These are phyloP conservation scores for Neodontobutis hainanensis DNA, from an alignment of 2,113 vertebrate species.

Conservation along the genomic window DNA sequence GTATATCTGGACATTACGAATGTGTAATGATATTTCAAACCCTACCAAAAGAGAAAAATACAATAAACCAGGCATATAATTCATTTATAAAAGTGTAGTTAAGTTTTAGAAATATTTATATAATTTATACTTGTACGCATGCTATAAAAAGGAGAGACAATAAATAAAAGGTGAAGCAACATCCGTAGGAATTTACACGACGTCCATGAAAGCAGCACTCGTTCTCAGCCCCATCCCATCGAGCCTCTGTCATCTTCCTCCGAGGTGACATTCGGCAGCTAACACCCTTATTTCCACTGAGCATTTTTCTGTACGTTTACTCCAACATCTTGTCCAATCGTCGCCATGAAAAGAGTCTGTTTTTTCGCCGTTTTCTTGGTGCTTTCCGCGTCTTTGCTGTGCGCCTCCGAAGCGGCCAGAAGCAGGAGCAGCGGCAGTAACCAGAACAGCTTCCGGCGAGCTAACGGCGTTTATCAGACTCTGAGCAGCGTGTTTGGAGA, in stretches of 20 bases:
- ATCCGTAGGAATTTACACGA: not conserved
- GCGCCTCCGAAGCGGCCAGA: slow-evolving; percentile 69
- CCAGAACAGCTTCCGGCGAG: slow-evolving; percentile 85
- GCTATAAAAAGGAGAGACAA: too few relatives aligned
- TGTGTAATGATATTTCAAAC: not conserved
- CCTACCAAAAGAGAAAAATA: not conserved
- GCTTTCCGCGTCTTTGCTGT: slow-evolving; percentile 65
- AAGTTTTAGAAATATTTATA: not conserved
- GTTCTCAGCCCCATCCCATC: slow-evolving; percentile 14
- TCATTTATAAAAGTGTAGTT: too few relatives aligned
- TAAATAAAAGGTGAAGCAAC: too few relatives aligned
- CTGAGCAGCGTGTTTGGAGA: slow-evolving; percentile 88
- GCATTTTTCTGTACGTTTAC: slow-evolving; percentile 11
- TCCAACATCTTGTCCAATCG: not conserved
- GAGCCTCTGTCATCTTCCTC: not conserved
- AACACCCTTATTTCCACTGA: not conserved
- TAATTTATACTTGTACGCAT: too few relatives aligned
- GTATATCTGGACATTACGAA: slow-evolving; percentile 1
- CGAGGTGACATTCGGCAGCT: slow-evolving; percentile 50
- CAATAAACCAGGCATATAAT: not conserved
- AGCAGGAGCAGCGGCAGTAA: slow-evolving; percentile 82
- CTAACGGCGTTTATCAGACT: slow-evolving; percentile 85
- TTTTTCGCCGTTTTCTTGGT: slow-evolving; percentile 59
- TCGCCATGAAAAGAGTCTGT: slow-evolving; percentile 56
- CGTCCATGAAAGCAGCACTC: slow-evolving; percentile 21